phyloP scores from a whole-genome alignment of 2,888 invertebrate genomes.

The Salticus scenicus region DNA sequence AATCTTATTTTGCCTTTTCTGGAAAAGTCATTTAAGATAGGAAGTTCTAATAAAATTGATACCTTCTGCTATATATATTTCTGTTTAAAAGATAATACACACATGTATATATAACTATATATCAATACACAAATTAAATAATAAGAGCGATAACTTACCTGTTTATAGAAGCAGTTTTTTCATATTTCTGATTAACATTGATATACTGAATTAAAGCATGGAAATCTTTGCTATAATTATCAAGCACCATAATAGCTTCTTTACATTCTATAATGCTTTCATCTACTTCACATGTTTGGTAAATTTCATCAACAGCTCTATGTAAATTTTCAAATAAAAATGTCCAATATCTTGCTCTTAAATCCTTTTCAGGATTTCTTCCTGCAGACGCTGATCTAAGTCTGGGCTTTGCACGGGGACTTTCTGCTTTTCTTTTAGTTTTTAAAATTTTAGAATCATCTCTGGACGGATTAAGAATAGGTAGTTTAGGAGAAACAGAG shows the following conservation, averaged over 20 bases:
- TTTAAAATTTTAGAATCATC: conserved; percentile 13
- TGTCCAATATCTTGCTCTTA: conserved; percentile 95
- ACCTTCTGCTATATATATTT: too few species aligned
- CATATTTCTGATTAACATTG: conserved; percentile 93
- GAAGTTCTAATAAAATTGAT: too few species aligned
- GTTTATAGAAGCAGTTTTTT: conserved; percentile 88
- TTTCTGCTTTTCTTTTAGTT: conserved; percentile 16
- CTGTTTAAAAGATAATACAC: too few species aligned
- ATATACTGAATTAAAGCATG: conserved; percentile 95
- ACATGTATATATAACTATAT: background rate
- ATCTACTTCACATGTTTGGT: conserved; percentile 95
- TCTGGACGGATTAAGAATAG: conserved; percentile 8
- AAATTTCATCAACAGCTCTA: conserved; percentile 94
- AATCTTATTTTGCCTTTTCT: too few species aligned
- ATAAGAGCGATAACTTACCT: conserved; percentile 76
- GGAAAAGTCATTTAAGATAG: too few species aligned
- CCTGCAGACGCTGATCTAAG: conserved; percentile 68
- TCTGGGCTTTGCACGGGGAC: conserved; percentile 43
- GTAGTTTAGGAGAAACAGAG: conserved; percentile 66
- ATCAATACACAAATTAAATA: background rate
- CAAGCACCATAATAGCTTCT: conserved; percentile 95
- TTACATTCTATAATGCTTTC: conserved; percentile 93
- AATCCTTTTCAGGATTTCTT: conserved; percentile 78
- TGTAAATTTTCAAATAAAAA: conserved; percentile 94
- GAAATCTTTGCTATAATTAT: conserved; percentile 95